Evolutionary conservation across 2,113 vertebrate genomes (phyloP).

Genomic region (Leptobrachium leishanense): DNA sequence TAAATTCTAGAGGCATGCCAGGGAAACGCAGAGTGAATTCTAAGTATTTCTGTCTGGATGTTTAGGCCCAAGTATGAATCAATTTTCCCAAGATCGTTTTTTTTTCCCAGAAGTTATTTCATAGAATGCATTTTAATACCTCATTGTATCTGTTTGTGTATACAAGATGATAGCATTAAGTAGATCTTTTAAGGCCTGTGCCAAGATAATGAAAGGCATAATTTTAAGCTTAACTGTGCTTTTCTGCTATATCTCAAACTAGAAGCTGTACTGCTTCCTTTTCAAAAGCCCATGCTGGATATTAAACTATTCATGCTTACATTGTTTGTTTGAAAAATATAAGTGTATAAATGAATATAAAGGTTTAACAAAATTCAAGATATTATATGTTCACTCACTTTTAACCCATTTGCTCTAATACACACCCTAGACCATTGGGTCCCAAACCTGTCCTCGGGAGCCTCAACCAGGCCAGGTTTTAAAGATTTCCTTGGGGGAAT

Average conservation of each 20-base stretch:
- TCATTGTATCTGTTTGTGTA: constrained; percentile 18
- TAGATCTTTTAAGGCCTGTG: neutral
- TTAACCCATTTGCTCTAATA: no score
- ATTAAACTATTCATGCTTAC: no score
- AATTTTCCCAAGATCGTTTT: constrained; percentile 35
- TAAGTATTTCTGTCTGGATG: constrained; percentile 27
- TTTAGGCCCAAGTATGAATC: constrained; percentile 28
- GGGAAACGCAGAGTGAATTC: constrained; percentile 22
- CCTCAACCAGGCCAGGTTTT: no score
- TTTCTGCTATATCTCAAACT: neutral
- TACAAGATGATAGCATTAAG: neutral
- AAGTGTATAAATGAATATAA: no score
- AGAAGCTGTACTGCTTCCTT: no score
- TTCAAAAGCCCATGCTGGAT: no score
- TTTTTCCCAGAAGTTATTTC: constrained; percentile 31
- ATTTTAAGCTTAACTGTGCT: neutral
- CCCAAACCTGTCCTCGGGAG: no score
- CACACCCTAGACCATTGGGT: no score
- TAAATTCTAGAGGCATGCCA: neutral
- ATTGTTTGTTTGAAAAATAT: no score
- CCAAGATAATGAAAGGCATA: constrained; percentile 10
- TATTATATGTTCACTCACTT: no score
- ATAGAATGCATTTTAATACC: constrained; percentile 20
- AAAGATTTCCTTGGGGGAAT: no score
- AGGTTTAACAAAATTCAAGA: no score